Conservation (phyloP, 2,797 vertebrate species). For the Micrastur ruficollis region DNA sequence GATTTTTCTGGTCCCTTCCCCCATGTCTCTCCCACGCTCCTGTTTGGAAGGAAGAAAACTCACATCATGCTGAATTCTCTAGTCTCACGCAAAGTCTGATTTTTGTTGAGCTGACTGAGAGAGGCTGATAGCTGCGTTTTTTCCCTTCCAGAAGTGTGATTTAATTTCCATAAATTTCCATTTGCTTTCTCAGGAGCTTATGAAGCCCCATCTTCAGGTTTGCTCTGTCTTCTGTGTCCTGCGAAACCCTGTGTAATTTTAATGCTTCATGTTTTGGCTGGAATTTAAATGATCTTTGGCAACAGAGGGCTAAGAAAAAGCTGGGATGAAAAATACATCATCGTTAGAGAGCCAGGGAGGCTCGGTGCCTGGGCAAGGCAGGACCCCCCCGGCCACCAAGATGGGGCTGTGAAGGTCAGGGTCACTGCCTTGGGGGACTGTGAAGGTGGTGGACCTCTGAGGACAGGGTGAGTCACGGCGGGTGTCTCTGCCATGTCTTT, state of each 20-base stretch:
- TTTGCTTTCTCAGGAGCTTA: neutral
- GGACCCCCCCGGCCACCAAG: neutral
- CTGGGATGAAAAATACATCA: neutral
- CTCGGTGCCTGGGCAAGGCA: neutral
- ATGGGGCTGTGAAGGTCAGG: neutral
- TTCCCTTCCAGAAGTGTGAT: neutral
- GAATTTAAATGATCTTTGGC: neutral
- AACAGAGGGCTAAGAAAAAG: neutral
- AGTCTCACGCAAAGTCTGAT: neutral
- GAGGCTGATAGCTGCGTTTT: neutral
- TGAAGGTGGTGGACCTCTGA: neutral
- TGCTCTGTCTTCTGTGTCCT: neutral
- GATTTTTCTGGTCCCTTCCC: neutral
- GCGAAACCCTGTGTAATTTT: neutral
- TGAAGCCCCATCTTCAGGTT: neutral
- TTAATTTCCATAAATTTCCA: neutral
- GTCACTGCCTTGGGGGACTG: neutral
- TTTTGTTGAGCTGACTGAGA: neutral
- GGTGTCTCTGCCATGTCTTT: neutral
- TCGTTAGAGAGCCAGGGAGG: neutral
- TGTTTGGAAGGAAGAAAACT: neutral
- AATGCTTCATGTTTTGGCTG: neutral
- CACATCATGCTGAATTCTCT: neutral
- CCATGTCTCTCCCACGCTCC: accelerated
- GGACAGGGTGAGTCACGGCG: neutral